Evolutionary conservation across 2,888 invertebrate genomes (phyloP).

Genomic region (Micropterix aruncella): DNA sequence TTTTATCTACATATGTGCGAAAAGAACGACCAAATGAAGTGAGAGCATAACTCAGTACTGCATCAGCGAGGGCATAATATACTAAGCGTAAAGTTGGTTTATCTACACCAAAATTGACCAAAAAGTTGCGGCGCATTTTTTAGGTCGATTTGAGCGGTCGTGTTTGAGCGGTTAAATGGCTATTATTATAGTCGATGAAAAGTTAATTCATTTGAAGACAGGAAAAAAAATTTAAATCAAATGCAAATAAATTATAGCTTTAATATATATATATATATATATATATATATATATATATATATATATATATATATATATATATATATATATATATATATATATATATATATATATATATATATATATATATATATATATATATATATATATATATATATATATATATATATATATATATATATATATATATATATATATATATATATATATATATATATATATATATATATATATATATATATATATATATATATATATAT

Average conservation of each 20-base stretch:
- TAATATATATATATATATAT: constrained; percentile 1
- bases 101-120: no score
- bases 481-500: neutral
- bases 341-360: constrained; percentile 6
- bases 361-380: constrained; percentile 6
- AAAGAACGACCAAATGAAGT: no score
- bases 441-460: neutral
- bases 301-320: constrained; percentile 6
- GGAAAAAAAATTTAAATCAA: no score
- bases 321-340: constrained; percentile 5
- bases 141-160: no score
- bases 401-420: constrained; percentile 5
- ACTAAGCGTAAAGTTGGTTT: no score
- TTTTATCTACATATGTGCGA: no score
- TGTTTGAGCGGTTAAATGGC: no score
- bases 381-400: constrained; percentile 5
- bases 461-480: neutral
- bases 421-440: constrained; percentile 5
- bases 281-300: constrained; percentile 6
- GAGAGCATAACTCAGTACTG: no score
- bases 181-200: no score
- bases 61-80: no score
- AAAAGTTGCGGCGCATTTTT: no score
- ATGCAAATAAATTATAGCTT: neutral
- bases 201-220: no score